phyloP scores from a whole-genome alignment of 2,888 invertebrate genomes.

The Pheosia gnoma region DNA sequence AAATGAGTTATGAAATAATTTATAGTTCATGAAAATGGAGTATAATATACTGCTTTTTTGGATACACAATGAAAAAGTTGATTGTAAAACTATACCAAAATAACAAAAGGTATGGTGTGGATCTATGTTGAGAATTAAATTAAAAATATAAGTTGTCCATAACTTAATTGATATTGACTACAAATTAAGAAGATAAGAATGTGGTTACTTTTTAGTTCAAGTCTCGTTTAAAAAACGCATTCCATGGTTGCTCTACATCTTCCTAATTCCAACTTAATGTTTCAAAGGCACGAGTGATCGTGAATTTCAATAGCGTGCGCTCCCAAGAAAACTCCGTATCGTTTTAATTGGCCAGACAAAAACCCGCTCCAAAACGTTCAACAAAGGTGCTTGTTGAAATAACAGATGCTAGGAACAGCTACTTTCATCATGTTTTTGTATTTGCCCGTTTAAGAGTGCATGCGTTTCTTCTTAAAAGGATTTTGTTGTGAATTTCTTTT shows the following conservation, averaged over 20 bases:
- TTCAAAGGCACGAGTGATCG: conserved; percentile 65
- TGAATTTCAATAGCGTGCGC: conserved; percentile 65
- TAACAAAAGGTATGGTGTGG: too few species aligned
- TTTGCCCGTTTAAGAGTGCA: conserved; percentile 20
- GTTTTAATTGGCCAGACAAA: conserved; percentile 70
- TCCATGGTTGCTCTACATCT: background rate
- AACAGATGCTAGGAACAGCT: conserved; percentile 37
- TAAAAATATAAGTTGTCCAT: too few species aligned
- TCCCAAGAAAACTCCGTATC: conserved; percentile 56
- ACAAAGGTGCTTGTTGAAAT: conserved; percentile 27
- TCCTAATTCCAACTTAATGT: conserved; percentile 70
- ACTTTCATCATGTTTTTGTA: conserved; percentile 8
- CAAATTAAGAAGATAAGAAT: too few species aligned
- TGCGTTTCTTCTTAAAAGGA: conserved; percentile 36
- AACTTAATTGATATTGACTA: too few species aligned
- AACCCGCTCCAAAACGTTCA: conserved; percentile 39
- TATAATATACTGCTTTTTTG: too few species aligned
- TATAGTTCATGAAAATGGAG: too few species aligned
- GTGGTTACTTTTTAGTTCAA: too few species aligned
- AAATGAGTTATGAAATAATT: background rate
- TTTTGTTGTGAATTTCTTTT: conserved; percentile 32
- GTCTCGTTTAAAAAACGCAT: background rate
- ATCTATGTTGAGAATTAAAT: too few species aligned
- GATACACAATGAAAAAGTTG: too few species aligned
- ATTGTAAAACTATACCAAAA: too few species aligned